phyloP scores from a whole-genome alignment of 2,888 invertebrate genomes.

The Psylliodes chrysocephalus region DNA sequence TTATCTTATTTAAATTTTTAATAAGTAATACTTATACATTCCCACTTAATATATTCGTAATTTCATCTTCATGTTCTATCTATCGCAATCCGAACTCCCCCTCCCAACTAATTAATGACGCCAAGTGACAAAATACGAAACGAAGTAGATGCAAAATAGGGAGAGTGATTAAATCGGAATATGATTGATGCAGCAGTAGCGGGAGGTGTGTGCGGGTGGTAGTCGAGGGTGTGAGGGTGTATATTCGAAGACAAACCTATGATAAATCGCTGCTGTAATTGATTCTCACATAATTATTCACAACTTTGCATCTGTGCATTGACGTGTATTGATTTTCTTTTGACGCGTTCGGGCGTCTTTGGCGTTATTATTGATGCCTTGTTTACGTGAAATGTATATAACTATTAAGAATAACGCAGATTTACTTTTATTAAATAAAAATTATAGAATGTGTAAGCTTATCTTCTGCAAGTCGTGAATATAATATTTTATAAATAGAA shows the following conservation, averaged over 20 bases:
- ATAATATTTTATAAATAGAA: too few species aligned
- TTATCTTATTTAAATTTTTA: too few species aligned
- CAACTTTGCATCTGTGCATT: slow-evolving; percentile 63
- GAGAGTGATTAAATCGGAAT: slow-evolving; percentile 57
- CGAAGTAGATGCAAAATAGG: slow-evolving; percentile 52
- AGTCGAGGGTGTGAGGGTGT: slow-evolving; percentile 46
- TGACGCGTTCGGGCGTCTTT: slow-evolving; percentile 28
- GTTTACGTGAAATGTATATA: neutral
- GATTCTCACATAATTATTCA: slow-evolving; percentile 65
- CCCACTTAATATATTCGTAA: too few species aligned
- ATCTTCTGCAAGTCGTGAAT: too few species aligned
- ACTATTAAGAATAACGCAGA: too few species aligned
- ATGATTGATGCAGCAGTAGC: slow-evolving; percentile 62
- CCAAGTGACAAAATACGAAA: slow-evolving; percentile 48
- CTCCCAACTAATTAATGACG: slow-evolving; percentile 39
- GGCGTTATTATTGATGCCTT: neutral
- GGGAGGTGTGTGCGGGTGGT: too few species aligned
- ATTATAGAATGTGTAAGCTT: too few species aligned
- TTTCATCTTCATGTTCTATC: too few species aligned
- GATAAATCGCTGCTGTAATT: slow-evolving; percentile 64
- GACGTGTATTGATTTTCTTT: slow-evolving; percentile 58
- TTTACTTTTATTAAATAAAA: too few species aligned
- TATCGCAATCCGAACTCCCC: slow-evolving; percentile 8
- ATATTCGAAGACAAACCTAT: slow-evolving; percentile 53
- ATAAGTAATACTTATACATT: too few species aligned